Percentiles rank a stretch among this genome's conserved stretches.
Conservation (phyloP, 2,797 vertebrate genomes). For the Tadarida brasiliensis region DNA sequence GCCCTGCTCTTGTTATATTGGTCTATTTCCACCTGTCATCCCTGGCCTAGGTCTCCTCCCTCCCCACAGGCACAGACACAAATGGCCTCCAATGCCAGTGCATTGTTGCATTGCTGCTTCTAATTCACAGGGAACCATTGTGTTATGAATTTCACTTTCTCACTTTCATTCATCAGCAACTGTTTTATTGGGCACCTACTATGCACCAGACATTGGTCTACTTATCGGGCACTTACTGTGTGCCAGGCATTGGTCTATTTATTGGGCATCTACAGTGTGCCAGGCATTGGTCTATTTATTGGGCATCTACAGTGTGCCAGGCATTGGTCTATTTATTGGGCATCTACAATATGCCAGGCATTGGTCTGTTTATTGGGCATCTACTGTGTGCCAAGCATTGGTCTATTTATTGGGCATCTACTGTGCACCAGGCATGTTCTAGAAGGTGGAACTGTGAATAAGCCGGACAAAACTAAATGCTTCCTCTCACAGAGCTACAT, state of each 20-base stretch:
- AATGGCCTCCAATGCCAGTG: background rate
- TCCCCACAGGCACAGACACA: background rate
- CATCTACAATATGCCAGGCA: background rate
- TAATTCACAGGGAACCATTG: background rate
- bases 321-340: no score
- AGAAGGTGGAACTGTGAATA: background rate
- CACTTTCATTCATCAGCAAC: background rate
- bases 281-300: background rate
- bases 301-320: background rate
- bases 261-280: background rate
- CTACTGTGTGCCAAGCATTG: background rate
- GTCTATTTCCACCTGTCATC: background rate
- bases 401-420: background rate
- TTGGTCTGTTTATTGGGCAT: background rate
- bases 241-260: background rate
- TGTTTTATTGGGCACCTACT: background rate
- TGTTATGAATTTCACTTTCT: background rate
- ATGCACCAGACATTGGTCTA: background rate
- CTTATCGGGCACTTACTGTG: background rate
- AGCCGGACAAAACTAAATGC: background rate
- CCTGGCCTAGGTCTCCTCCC: background rate
- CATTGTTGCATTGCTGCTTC: background rate
- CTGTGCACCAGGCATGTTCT: background rate
- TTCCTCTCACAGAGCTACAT: background rate
- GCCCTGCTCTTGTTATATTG: background rate